These are phyloP conservation scores for Lophius americanus DNA, from an alignment of 2,797 vertebrate species.

Conservation along the genomic window DNA sequence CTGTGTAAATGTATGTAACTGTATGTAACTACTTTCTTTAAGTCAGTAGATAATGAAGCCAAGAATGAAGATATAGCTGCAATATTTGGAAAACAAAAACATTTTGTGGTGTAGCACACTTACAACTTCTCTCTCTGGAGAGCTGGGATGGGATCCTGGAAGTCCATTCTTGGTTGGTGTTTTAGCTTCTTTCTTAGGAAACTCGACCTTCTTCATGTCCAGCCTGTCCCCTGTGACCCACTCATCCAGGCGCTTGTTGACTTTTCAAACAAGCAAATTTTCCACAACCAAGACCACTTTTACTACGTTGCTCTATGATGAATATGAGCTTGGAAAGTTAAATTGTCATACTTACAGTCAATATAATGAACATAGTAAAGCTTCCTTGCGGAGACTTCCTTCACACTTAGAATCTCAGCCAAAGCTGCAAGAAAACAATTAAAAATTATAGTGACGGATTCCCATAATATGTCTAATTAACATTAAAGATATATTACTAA, in stretches of 20 bases:
- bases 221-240: constrained; percentile 95
- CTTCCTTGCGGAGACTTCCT: constrained; percentile 90
- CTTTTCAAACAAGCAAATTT: constrained; percentile 70
- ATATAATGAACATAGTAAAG: constrained; percentile 97
- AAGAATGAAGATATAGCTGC: neutral
- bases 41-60: neutral
- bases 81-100: neutral
- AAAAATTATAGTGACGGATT: too few relatives aligned
- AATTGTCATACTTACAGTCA: constrained; percentile 90
- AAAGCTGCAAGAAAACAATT: constrained; percentile 77
- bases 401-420: constrained; percentile 94
- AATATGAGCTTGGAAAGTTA: constrained; percentile 44
- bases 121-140: constrained; percentile 93
- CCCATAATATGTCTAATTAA: neutral
- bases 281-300: neutral
- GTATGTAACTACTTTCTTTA: neutral
- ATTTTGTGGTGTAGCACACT: constrained; percentile 48
- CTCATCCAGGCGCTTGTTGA: constrained; percentile 97
- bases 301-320: neutral
- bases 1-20: neutral
- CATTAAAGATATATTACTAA: neutral
- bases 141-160: constrained; percentile 90
- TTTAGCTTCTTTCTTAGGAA: constrained; percentile 96
- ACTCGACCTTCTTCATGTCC: constrained; percentile 95
- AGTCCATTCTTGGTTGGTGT: constrained; percentile 96